Percentiles rank a stretch among this genome's conserved stretches.
These are phyloP conservation scores for Meiosimyza decipiens DNA, from an alignment of 2,888 invertebrate species.

Conservation along the genomic window DNA sequence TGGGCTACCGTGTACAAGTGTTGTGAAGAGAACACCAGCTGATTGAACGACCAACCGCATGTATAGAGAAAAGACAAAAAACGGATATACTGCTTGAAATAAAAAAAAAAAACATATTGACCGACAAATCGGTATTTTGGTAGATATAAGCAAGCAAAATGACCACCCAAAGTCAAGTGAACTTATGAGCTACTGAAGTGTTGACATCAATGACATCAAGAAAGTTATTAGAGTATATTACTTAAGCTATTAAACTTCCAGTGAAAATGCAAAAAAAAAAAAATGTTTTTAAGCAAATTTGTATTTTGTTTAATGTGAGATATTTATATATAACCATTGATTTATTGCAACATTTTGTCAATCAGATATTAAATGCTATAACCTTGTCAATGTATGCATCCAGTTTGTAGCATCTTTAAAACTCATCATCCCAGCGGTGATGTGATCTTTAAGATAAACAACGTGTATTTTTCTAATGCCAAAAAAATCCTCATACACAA, in stretches of 20 bases:
- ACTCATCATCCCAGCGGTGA: slow-evolving; percentile 44
- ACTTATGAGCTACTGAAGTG: slow-evolving; percentile 47
- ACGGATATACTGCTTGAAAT: background rate
- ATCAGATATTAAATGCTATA: no score
- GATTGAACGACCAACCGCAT: slow-evolving; percentile 41
- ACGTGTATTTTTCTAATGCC: background rate
- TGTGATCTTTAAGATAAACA: slow-evolving; percentile 53
- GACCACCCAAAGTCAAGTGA: slow-evolving; percentile 31
- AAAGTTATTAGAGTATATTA: no score
- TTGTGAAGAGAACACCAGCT: slow-evolving; percentile 2
- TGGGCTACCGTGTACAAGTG: slow-evolving; percentile 34
- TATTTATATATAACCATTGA: no score
- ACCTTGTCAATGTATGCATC: no score
- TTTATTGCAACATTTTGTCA: no score
- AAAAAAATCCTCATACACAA: no score
- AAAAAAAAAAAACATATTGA: background rate
- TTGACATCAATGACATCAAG: no score
- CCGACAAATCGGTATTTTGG: slow-evolving; percentile 16
- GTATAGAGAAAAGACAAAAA: slow-evolving; percentile 9
- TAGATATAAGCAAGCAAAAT: slow-evolving; percentile 34
- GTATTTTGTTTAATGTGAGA: no score
- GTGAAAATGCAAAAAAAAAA: no score
- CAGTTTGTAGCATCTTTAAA: no score
- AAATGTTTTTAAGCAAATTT: no score
- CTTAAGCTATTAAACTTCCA: no score